Base-by-base conservation (phyloP, 2,888 invertebrate species). In the Priocnemis perturbator region DNA sequence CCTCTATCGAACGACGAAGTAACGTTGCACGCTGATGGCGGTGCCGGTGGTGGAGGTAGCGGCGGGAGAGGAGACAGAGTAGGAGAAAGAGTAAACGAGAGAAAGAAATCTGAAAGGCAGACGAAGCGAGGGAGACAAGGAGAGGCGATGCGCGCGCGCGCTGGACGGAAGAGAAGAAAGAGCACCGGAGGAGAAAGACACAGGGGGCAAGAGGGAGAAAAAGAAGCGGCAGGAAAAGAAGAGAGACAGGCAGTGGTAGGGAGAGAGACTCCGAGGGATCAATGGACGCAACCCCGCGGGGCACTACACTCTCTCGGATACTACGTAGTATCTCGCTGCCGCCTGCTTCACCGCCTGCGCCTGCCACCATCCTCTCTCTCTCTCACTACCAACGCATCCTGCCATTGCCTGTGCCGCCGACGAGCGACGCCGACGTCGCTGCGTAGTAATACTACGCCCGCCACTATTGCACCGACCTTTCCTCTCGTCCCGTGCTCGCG, bases 231-330 rank as follows among this genome's bases (percentile, higher is more conserved):
- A 60, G 37, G 50, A 37, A 47, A 37, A n/a, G 57, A 47, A 47
- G 53, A 20, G 56, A 20, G 57, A 56, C 44, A 60, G 67, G 52
- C 58, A 57, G 61, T 30, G 55, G 44, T 50, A 59, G 72, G 59
- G 58, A 62, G 62, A 64, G 73, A 70, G 62, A 65, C 66, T 61
- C 66, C 74, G 69, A 76, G 85, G 83, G 85, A 86, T 86, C 86
- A 86, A 86, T 86, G 86, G 85, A 86, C 86, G 85, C 84, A 81
- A 81, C 86, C 85, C 86, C 77, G 79, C 82, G 81, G 84, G 82
- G 85, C 82, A 81, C 82, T 84, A 83, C 79, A 79, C 84, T 81
- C 85, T 78, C 80, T 77, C 74, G 74, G 74, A 76, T 82, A 82
- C 82, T 83, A 81, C 81, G 83, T 83, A 83, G 79, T 83, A 83